Percentiles rank a stretch among this genome's conserved stretches.
Evolutionary conservation across 2,888 invertebrate species (phyloP).

Genomic region (Autographa pulchrina): DNA sequence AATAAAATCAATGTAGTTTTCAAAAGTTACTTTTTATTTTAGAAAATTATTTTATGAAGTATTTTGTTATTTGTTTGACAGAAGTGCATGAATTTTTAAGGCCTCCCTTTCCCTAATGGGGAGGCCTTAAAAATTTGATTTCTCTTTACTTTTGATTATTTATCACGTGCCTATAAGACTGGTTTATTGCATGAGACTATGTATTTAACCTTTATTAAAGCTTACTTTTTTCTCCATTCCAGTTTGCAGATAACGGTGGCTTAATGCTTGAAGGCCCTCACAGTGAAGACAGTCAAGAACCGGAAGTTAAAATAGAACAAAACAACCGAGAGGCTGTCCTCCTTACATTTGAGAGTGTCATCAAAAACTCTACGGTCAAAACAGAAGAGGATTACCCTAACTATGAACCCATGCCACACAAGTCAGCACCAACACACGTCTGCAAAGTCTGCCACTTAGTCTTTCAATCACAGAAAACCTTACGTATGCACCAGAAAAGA

Average conservation of each 20-base stretch:
- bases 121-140: too few relatives aligned
- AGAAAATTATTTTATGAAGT: too few relatives aligned
- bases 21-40: too few relatives aligned
- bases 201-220: not conserved
- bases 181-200: too few relatives aligned
- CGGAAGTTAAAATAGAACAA: conserved; percentile 74
- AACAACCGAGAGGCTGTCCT: conserved; percentile 76
- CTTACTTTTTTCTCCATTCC: conserved; percentile 45
- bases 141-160: too few relatives aligned
- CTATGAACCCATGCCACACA: conserved; percentile 20
- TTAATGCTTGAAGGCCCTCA: conserved; percentile 70
- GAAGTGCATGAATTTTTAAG: too few relatives aligned
- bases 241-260: conserved; percentile 77
- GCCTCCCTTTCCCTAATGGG: too few relatives aligned
- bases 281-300: conserved; percentile 75
- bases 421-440: conserved; percentile 60
- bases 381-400: conserved; percentile 31
- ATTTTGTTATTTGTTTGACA: too few relatives aligned
- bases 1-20: too few relatives aligned
- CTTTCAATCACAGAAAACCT: conserved; percentile 78
- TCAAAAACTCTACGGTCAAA: conserved; percentile 56
- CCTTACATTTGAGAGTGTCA: conserved; percentile 80
- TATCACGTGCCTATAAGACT: too few relatives aligned
- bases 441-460: conserved; percentile 84
- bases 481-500: conserved; percentile 80